Evolutionary conservation across 2,888 invertebrate genomes (phyloP), one percentile per base, ranked within the genome.

Genomic region (Caenorhabditis panamensis): DNA sequence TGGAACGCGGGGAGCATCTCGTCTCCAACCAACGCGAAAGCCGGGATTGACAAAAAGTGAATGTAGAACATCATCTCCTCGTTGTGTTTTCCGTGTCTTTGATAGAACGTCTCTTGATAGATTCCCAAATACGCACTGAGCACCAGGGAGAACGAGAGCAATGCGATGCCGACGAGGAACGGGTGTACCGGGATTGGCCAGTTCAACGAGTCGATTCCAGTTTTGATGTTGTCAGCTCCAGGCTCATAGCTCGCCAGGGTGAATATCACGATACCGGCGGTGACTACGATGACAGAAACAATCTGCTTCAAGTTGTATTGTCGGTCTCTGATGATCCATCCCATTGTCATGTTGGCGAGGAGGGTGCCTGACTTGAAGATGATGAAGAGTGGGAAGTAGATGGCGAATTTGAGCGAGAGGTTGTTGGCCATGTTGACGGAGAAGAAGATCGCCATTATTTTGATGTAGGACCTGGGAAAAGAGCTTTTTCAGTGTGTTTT

Each of bases 311-410:
- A 92, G 1, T 94, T 73, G 59, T 88, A 92, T 89, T 93, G 93
- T 90, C 95, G 95, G 88, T 95, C 95, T 47, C 97, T 92, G 79
- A 98, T 95, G 87, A 96, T 93, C 44, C 96, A 95, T 16, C 97
- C 96, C 94, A 98, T 95, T 37, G 96, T 94, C 95, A 98, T 95
- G 91, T 97, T 98, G 0, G 97, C 96, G 93, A 98, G 95, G 36
- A 98, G 92, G 3, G 97, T 97, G 1, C 97, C 97, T 71, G 97
- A 95, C 93, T 97, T 93, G 92, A 98, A 98, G 91, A 99, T 97
- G 95, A 98, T 97, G 91, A 98, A 97, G 58, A 98, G 92, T 0
- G 98, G 97, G 94, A 99, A 96, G 0, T 98, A 94, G 90, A 98
- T 96, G 91, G 97, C 96, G 90, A 96, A 98, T 91, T 95, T 94